phyloP scores from a whole-genome alignment of 2,113 vertebrate species.

The Mormyrus lacerda region DNA sequence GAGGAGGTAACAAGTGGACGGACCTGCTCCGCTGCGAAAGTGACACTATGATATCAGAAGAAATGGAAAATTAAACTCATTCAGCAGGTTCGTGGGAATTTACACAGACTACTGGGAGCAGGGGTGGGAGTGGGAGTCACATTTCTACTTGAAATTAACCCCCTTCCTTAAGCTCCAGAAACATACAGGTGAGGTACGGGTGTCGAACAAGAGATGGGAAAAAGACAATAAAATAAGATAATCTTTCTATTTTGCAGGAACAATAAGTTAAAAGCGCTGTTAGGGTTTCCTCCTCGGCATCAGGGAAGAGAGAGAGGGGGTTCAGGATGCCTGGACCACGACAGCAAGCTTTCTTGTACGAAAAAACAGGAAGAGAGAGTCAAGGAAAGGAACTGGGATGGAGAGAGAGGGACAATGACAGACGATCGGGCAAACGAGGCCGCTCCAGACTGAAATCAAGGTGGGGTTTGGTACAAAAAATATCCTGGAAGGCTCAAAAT shows the following conservation, averaged over 20 bases:
- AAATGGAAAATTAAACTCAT: neutral
- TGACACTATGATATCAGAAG: neutral
- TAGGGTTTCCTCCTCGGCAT: neutral
- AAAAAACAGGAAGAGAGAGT: neutral
- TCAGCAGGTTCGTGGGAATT: neutral
- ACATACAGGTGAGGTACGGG: neutral
- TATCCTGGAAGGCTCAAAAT: neutral
- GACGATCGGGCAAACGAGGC: neutral
- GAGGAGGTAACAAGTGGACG: neutral
- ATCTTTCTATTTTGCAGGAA: neutral
- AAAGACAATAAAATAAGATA: neutral
- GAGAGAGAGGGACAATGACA: neutral
- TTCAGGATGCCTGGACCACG: neutral
- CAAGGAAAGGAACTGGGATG: neutral
- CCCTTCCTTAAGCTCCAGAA: neutral
- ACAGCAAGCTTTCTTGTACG: neutral
- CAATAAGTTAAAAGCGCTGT: neutral
- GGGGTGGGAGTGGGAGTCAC: neutral
- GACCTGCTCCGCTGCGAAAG: neutral
- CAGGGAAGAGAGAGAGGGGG: neutral
- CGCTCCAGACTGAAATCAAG: neutral
- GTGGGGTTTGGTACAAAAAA: neutral
- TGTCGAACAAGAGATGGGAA: neutral
- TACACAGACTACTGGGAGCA: neutral
- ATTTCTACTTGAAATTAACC: neutral